A percentile compares a stretch with the other conserved stretches of the same genome.
Conservation (phyloP, 64 coral and sea anemone genomes). For the Pocillopora damicornis region DNA sequence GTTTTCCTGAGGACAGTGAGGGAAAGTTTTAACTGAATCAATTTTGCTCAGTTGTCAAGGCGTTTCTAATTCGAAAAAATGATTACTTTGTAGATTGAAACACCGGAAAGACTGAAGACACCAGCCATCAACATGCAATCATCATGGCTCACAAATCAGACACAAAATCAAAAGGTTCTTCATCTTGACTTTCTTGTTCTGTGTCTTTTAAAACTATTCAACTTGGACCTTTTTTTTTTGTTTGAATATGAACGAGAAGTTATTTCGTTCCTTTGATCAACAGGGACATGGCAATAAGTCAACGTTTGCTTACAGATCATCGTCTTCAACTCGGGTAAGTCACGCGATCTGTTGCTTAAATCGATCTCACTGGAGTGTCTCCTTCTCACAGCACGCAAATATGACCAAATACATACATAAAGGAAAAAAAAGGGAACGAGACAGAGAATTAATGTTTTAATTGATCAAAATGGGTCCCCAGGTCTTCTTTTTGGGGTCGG, state of each 20-base stretch:
- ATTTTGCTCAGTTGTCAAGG: too few relatives aligned
- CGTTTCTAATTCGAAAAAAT: not conserved
- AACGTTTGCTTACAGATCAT: conserved; percentile 55
- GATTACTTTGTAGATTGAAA: conserved; percentile 57
- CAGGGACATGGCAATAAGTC: conserved; percentile 58
- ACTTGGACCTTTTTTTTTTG: not conserved
- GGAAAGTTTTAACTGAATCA: too few relatives aligned
- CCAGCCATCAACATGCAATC: conserved; percentile 89
- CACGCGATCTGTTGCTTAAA: not conserved
- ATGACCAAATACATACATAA: not conserved
- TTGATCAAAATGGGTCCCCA: too few relatives aligned
- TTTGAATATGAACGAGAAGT: not conserved
- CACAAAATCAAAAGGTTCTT: conserved; percentile 31
- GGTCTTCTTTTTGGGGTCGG: too few relatives aligned
- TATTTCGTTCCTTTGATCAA: not conserved
- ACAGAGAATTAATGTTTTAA: too few relatives aligned
- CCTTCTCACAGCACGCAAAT: not conserved
- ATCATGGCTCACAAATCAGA: conserved; percentile 88
- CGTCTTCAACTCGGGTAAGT: conserved; percentile 69
- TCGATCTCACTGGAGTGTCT: not conserved
- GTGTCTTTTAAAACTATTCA: not conserved
- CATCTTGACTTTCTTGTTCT: not conserved
- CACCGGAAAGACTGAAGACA: conserved; percentile 86
- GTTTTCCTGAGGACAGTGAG: too few relatives aligned
- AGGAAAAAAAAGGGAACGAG: too few relatives aligned